Base-by-base conservation (phyloP, 1,140 invertebrate species). In the Carcinoscorpius rotundicauda region DNA sequence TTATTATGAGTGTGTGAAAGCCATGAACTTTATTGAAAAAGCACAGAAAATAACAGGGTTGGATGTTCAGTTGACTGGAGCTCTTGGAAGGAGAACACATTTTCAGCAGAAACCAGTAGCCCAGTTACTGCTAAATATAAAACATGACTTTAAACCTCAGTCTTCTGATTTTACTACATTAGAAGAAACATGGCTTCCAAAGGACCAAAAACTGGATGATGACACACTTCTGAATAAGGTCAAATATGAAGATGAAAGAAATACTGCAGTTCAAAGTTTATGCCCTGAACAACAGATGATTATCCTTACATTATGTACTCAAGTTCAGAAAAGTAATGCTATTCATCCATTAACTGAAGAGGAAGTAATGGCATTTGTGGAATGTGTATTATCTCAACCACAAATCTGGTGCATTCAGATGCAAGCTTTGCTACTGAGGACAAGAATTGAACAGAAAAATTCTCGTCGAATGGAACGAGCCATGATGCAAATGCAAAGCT, bases 41-140 rank as follows among this genome's bases (percentile, higher is more conserved):
- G 85, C 87, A 1, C 79, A 81, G 71, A 75, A 82, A 11, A 69
- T 83, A 49, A 76, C 86, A 50, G 81, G 84, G 58, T 74, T 94
- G 59, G 81, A 82, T 59, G 77, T 92, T 50, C 79, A 86, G 71
- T 76, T 88, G 8, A 80, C 80, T 75, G 85, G 90, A 68, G 80
- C 85, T 10, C 75, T 97, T 60, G 94, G 94, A 6, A 92, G 91
- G 76, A 81, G 94, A 66, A 97, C 93, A 11, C 87, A 86, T 73
- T 94, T 84, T 76, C 94, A 98, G 76, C 79, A 86, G 70, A 84
- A 86, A 62, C 81, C 86, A 56, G 77, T 91, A 49, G 82, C 94
- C 0, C 94, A 97, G 73, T 77, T 97, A 52, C 82, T 86, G 29
- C 74, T 97, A 0, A 80, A 83, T 66, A 78, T 90, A 6, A 76